Base-by-base conservation (phyloP, 2,888 invertebrate species). In the Drosophila mimetica region DNA sequence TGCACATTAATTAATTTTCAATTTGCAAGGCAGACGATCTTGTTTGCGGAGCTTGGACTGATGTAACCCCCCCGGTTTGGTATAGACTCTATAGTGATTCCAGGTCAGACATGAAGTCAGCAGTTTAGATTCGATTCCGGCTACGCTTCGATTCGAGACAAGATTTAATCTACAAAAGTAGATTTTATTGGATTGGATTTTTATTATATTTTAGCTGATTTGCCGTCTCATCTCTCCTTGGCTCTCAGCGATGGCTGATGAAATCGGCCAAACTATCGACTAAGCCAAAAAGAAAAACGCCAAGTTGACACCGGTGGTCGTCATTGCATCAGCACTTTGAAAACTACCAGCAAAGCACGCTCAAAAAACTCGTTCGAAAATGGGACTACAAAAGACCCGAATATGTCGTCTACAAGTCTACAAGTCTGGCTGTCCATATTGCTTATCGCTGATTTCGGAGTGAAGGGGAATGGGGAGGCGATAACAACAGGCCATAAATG, bases 291-390 rank as follows among this genome's bases (percentile, higher is more conserved):
- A 16, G 18, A 48, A 36, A 34, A 20, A n/a, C 14, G 9, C 20
- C 9, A 44, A 67, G 50, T 28, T 46, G 51, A 51, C 46, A 67
- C 6, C 14, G 6, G 2, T 28, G 30, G 42, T 20, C 30, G 50
- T 22, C 57, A 67, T 67, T 67, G 67, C 67, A 67, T 67, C 67
- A 67, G 67, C 67, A n/a, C n/a, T n/a, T n/a, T n/a, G 67, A 34
- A 36, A 39, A 16, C 13, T n/a, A 18, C n/a, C 20, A 16, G 34
- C 18, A 32, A 30, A 41, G 20, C 30, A 11, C 20, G 34, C 9
- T 22, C n/a, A 13, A 47, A 47, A 64, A 65, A 65, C 46, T 28
- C 46, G 55, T 55, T 65, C 16, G 50, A 57, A 59, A 44, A 50
- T 25, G n/a, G 34, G 9, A 42, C 13, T 34, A 14, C 42, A 13